Percentiles rank a stretch among this genome's conserved stretches.
These are phyloP conservation scores for Heterocephalus glaber DNA, from an alignment of 2,113 vertebrate species.

Conservation along the genomic window DNA sequence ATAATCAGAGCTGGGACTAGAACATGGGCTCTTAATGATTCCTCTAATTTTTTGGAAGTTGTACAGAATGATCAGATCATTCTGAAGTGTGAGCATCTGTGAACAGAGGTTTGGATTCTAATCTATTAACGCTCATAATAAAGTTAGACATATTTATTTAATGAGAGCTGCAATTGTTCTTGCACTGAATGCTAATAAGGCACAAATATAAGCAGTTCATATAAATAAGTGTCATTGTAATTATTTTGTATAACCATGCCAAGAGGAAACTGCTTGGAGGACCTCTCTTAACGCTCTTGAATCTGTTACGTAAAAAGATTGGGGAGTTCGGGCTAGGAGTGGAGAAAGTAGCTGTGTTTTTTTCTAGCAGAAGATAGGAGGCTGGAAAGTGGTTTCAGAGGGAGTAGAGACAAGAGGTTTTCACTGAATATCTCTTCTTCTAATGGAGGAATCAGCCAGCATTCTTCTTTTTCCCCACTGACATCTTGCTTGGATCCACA, in stretches of 20 bases:
- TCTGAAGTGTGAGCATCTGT: neutral
- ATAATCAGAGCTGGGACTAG: conserved; percentile 21
- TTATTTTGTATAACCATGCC: conserved; percentile 28
- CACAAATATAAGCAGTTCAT: neutral
- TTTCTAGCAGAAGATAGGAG: neutral
- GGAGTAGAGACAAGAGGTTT: neutral
- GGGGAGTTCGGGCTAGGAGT: neutral
- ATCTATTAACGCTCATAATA: neutral
- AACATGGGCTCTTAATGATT: conserved; percentile 42
- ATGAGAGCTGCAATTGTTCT: neutral
- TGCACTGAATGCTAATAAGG: neutral
- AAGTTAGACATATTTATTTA: conserved; percentile 13
- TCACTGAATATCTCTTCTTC: neutral
- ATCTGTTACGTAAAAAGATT: neutral
- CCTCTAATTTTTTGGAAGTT: conserved; percentile 40
- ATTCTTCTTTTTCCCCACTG: neutral
- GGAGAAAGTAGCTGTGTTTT: neutral
- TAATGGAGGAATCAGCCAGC: neutral
- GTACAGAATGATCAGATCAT: neutral
- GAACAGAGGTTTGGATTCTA: conserved; percentile 38
- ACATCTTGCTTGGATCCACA: conserved; percentile 16
- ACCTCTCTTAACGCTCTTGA: neutral
- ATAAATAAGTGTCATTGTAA: neutral
- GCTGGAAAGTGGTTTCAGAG: conserved; percentile 33
- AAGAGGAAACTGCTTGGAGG: neutral